Evolutionary conservation across 1,140 invertebrate species (phyloP), one percentile per base, ranked within the genome.

Genomic region (Magallana ariakensis): DNA sequence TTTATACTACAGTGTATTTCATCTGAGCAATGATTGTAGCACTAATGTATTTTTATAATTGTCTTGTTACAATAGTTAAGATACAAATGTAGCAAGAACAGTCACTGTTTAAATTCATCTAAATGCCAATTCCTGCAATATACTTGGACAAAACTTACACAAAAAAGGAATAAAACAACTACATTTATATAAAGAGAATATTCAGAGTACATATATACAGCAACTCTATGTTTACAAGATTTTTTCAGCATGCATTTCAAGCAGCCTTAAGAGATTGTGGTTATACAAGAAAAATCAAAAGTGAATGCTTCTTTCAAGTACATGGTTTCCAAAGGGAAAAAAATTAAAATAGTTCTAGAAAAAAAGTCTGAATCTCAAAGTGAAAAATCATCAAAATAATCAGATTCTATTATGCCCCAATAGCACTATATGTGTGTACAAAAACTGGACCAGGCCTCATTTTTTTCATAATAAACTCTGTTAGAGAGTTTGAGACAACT

Each of bases 401-500:
- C 22, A 22, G 19, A 22, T 19, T 11, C 6, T 22, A 75, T 75
- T 75, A 75, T 75, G 66, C 66, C 22, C 22, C 22, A 13, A 75
- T 33, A 75, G 66, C 66, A 75, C 66, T 75, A 75, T 8, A 66
- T 10, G 33, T 46, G 33, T 66, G 62, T 19, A 60, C 62, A 19
- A 8, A 26, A 2, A 3, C 4, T 33, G 66, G 66, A 26, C 22
- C 66, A 19, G 22, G 15, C 13, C n/a, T n/a, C n/a, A 26, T 13
- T 10, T 33, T 75, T 62, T 16, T 16, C 10, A 26, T 75, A 46
- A 46, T 46, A 46, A 46, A 46, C 33, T 46, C 33, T 13, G 0
- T 75, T 13, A 26, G 66, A 26, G 66, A 75, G 66, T 75, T 75
- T 75, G 66, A 75, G 66, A 75, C 66, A 75, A 75, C 66, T 75